Percentiles rank a stretch among this genome's conserved stretches.
Evolutionary conservation across 2,113 vertebrate genomes (phyloP).

Genomic region (Strix aluco): DNA sequence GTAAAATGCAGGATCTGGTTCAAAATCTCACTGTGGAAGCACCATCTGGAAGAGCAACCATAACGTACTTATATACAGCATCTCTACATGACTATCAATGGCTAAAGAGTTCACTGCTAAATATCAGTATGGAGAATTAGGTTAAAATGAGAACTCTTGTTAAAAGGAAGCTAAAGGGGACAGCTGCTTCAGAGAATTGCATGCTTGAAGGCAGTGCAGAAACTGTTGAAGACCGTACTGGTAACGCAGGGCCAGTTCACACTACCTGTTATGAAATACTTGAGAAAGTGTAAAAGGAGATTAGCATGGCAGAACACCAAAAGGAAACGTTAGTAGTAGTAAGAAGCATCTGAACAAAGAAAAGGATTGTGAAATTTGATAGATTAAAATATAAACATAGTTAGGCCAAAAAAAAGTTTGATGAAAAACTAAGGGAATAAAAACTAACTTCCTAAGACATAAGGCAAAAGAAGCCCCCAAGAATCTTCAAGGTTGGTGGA

Average conservation of each 20-base stretch:
- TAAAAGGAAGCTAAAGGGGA: background rate
- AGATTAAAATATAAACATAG: background rate
- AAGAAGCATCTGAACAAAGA: background rate
- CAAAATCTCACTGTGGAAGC: background rate
- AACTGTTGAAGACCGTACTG: background rate
- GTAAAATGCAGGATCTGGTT: background rate
- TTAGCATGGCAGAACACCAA: background rate
- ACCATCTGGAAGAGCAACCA: background rate
- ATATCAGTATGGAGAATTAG: background rate
- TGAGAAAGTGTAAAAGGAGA: background rate
- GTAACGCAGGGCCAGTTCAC: background rate
- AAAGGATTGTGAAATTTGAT: background rate
- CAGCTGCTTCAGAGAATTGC: background rate
- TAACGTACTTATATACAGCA: background rate
- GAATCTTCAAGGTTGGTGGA: background rate
- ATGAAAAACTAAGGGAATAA: background rate
- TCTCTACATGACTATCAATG: rapidly evolving
- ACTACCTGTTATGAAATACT: background rate
- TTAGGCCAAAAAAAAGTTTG: background rate
- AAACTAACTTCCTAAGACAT: background rate
- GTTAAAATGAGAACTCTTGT: background rate
- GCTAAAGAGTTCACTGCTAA: background rate
- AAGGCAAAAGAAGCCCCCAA: background rate
- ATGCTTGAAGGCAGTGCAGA: background rate
- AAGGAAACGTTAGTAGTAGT: background rate